Conservation (phyloP, 2,113 vertebrate genomes). For the Tursiops truncatus region DNA sequence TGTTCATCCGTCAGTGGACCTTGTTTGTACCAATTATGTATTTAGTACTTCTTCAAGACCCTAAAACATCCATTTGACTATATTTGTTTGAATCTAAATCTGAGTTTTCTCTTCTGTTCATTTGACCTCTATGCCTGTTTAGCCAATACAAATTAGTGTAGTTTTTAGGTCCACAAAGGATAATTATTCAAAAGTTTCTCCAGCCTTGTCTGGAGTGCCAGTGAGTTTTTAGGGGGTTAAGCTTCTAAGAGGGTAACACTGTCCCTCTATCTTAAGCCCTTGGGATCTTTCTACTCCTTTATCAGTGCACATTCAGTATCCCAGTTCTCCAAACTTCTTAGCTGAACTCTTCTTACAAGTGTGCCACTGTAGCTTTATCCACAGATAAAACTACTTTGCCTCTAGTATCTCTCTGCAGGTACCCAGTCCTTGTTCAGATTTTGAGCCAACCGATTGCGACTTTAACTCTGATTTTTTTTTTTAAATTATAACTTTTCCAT, state of each 20-base stretch:
- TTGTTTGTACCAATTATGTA: background rate
- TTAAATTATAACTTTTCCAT: background rate
- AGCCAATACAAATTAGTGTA: background rate
- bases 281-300: background rate
- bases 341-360: background rate
- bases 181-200: background rate
- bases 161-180: background rate
- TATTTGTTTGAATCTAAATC: background rate
- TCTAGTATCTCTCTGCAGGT: background rate
- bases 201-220: background rate
- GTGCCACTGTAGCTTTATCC: background rate
- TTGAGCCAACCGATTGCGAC: background rate
- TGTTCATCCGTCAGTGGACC: background rate
- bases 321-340: background rate
- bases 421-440: background rate
- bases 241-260: background rate
- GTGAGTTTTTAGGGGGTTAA: background rate
- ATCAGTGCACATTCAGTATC: background rate
- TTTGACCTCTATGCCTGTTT: background rate
- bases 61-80: background rate
- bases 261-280: background rate
- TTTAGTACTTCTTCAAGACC: constrained; percentile 19
- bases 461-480: background rate
- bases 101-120: background rate
- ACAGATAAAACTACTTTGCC: background rate